Evolutionary conservation across 2,113 vertebrate genomes (phyloP).

Genomic region (Ardeotis arabs): DNA sequence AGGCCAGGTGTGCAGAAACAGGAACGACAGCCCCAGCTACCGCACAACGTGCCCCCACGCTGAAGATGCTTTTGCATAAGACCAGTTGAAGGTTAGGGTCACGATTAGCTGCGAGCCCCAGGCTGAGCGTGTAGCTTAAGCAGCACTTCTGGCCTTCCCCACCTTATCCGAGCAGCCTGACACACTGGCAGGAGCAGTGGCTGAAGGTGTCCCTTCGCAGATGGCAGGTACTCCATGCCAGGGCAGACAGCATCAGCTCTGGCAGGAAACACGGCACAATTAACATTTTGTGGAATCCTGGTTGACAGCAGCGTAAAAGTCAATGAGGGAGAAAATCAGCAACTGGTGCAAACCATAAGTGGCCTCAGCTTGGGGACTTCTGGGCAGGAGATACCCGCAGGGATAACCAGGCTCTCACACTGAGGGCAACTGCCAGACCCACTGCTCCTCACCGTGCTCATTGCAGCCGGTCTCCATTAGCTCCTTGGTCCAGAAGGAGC

Average conservation of each 20-base stretch:
- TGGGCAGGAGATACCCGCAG: neutral
- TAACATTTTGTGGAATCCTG: neutral
- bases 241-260: neutral
- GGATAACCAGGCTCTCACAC: neutral
- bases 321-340: slow-evolving; percentile 7
- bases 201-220: slow-evolving; percentile 11
- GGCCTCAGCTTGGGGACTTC: neutral
- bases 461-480: neutral
- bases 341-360: neutral
- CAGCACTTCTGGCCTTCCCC: neutral
- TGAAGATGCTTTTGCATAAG: neutral
- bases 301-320: neutral
- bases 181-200: neutral
- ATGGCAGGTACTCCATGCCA: neutral
- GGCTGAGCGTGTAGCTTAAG: neutral
- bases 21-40: neutral
- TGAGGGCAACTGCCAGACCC: neutral
- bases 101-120: neutral
- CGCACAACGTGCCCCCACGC: neutral
- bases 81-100: neutral
- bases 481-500: neutral
- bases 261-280: neutral
- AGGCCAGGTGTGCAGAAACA: neutral
- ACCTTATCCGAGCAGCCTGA: neutral
- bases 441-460: neutral